phyloP scores from a whole-genome alignment of 2,113 vertebrate genomes.

The Sphaerodactylus townsendi region DNA sequence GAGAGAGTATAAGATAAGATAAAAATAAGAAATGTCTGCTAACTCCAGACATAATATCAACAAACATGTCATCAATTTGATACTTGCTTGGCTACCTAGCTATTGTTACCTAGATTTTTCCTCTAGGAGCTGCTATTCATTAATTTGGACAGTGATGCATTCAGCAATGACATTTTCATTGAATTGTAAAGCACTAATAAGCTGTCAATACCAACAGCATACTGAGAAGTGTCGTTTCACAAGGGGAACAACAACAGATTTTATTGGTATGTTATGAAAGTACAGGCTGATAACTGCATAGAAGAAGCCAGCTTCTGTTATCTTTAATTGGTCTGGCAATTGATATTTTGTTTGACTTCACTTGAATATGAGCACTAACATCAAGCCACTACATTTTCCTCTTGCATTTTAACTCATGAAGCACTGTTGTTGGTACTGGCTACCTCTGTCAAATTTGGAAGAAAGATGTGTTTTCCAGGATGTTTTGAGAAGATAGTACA shows the following conservation, averaged over 20 bases:
- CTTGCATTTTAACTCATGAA: background rate
- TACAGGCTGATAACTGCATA: background rate
- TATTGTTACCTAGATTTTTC: background rate
- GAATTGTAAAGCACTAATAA: background rate
- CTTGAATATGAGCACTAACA: background rate
- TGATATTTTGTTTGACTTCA: background rate
- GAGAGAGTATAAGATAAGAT: too few relatives aligned
- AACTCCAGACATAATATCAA: background rate
- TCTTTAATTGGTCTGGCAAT: background rate
- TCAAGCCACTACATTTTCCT: background rate
- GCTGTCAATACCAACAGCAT: constrained; percentile 24
- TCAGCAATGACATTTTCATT: accelerated
- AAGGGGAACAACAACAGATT: background rate
- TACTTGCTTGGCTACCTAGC: accelerated
- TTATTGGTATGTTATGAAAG: background rate
- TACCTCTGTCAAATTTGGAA: background rate
- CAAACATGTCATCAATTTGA: accelerated
- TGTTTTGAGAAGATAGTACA: background rate
- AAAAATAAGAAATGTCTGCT: background rate
- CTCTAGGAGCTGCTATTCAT: background rate
- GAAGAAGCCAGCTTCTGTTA: background rate
- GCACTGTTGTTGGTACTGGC: accelerated
- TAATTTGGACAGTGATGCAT: constrained; percentile 3
- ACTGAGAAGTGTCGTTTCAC: accelerated
- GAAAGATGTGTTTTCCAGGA: background rate